These are phyloP conservation scores for Watsonalla cultraria DNA, from an alignment of 2,888 invertebrate species.

Conservation along the genomic window DNA sequence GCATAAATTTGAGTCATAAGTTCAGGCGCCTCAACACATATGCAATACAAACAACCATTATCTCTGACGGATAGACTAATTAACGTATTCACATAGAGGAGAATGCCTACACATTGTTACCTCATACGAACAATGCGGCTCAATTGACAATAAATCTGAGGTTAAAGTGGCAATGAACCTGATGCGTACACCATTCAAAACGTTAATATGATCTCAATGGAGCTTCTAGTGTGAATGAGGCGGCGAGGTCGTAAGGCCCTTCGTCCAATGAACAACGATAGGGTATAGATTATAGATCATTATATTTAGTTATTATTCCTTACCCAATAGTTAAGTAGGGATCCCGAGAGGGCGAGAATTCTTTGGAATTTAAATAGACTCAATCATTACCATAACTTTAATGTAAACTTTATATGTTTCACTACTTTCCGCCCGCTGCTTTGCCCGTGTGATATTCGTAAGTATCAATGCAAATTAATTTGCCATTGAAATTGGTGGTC, in stretches of 20 bases:
- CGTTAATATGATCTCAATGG: constrained; percentile 27
- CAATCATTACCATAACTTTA: too few species aligned
- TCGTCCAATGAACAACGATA: constrained; percentile 16
- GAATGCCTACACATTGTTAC: constrained; percentile 35
- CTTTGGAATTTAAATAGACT: too few species aligned
- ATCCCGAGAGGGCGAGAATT: too few species aligned
- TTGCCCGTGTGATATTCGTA: too few species aligned
- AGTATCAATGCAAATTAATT: too few species aligned
- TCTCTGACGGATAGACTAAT: constrained; percentile 32
- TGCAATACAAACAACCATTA: constrained; percentile 28
- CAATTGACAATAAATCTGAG: constrained; percentile 25
- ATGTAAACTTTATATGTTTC: too few species aligned
- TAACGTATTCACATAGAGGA: constrained; percentile 40
- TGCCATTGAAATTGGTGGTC: too few species aligned
- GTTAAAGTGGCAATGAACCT: constrained; percentile 46
- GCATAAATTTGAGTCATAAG: constrained; percentile 1
- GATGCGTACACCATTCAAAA: constrained; percentile 29
- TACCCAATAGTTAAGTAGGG: too few species aligned
- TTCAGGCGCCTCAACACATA: neutral
- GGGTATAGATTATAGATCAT: neutral
- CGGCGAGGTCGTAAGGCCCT: constrained; percentile 35
- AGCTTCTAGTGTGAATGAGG: constrained; percentile 45
- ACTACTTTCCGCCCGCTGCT: too few species aligned
- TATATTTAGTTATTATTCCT: too few species aligned
- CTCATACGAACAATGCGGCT: constrained; percentile 35